Evolutionary conservation across 2,113 vertebrate genomes (phyloP).

Genomic region (Gymnorhina tibicen): DNA sequence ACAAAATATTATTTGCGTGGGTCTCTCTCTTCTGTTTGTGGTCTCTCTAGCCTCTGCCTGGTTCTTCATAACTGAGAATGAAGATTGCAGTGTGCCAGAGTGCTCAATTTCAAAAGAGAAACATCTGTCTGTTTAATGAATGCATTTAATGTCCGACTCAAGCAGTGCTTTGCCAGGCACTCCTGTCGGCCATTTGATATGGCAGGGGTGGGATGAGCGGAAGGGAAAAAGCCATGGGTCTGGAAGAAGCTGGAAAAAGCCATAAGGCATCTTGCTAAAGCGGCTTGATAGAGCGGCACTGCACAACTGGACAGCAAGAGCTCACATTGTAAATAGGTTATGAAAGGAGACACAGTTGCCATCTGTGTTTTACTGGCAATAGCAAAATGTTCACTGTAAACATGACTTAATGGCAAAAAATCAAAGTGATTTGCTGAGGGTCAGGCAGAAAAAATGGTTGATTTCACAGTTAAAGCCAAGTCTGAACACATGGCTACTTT

Average conservation of each 20-base stretch:
- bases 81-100: not conserved
- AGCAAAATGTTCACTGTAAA: not conserved
- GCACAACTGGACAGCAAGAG: not conserved
- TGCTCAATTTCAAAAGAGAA: not conserved
- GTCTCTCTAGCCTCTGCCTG: not conserved
- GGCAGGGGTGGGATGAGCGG: not conserved
- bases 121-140: not conserved
- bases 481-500: not conserved
- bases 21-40: not conserved
- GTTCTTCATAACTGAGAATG: not conserved
- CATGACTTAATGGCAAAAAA: not conserved
- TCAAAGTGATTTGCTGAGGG: not conserved
- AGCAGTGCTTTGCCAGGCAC: not conserved
- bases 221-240: not conserved
- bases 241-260: not conserved
- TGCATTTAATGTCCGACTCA: not conserved
- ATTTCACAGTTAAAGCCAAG: not conserved
- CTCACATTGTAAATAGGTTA: not conserved
- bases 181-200: rapidly evolving
- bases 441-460: not conserved
- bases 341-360: not conserved
- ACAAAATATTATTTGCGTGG: not conserved
- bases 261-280: not conserved
- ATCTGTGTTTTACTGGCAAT: not conserved
- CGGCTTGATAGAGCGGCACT: not conserved